These are phyloP conservation scores for Leucophenga montana DNA, from an alignment of 2,888 invertebrate species.

Conservation along the genomic window DNA sequence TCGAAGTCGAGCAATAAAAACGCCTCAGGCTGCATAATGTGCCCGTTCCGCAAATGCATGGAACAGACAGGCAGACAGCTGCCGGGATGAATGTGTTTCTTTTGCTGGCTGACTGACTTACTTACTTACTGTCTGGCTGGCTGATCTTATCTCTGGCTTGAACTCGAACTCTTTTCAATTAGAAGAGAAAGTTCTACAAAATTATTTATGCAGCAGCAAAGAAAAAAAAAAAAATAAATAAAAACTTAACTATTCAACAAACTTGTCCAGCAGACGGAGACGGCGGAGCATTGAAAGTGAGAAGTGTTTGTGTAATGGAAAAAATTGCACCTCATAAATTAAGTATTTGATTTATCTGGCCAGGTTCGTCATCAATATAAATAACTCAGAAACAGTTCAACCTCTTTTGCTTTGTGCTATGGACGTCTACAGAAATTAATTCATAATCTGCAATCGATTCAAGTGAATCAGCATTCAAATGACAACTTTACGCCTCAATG, in stretches of 20 bases:
- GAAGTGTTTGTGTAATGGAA: not conserved
- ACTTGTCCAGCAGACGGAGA: conserved; percentile 43
- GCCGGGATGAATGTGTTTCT: too few species aligned
- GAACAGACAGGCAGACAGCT: conserved; percentile 25
- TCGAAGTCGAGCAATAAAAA: conserved; percentile 39
- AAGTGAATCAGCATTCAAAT: too few species aligned
- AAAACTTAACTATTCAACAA: conserved; percentile 35
- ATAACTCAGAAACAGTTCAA: too few species aligned
- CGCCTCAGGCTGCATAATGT: conserved; percentile 54
- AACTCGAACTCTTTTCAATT: conserved; percentile 66
- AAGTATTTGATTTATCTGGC: conserved; percentile 17
- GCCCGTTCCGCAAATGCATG: conserved; percentile 42
- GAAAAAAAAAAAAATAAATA: conserved; percentile 29
- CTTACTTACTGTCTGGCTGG: too few species aligned
- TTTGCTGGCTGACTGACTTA: conserved; percentile 18
- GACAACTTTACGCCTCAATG: too few species aligned
- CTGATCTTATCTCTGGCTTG: conserved; percentile 50
- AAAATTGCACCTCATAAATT: conserved; percentile 63
- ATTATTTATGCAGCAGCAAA: conserved; percentile 17
- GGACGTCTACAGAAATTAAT: too few species aligned
- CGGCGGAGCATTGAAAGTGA: conserved; percentile 30
- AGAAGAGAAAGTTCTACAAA: conserved; percentile 66
- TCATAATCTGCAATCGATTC: too few species aligned
- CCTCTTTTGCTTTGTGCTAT: too few species aligned
- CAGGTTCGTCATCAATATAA: too few species aligned